phyloP scores from a whole-genome alignment of 2,113 vertebrate genomes.

The Galbula dea region DNA sequence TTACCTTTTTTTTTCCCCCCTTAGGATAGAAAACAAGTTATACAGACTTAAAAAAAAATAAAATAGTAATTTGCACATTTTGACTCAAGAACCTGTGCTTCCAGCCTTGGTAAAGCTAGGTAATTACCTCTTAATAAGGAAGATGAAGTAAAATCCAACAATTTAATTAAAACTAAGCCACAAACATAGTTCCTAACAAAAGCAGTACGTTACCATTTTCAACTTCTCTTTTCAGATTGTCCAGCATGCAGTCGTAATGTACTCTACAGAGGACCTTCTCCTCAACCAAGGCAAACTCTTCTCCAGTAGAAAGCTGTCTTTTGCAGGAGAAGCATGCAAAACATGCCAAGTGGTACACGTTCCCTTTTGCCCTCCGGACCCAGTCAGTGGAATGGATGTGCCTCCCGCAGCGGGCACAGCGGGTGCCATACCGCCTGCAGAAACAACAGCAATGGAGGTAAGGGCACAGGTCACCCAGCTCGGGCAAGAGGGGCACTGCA shows the following conservation, averaged over 20 bases:
- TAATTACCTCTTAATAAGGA: neutral
- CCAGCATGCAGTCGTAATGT: constrained; percentile 97
- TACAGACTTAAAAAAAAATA: neutral
- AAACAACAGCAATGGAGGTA: neutral
- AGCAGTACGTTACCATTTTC: constrained; percentile 84
- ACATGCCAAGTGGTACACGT: constrained; percentile 94
- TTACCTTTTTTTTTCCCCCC: neutral
- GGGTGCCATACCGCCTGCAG: constrained; percentile 91
- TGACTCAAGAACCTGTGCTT: neutral
- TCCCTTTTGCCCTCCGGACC: constrained; percentile 94
- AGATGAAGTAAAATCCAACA: neutral
- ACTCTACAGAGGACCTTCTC: constrained; percentile 94
- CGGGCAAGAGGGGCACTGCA: neutral
- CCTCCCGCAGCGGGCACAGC: constrained; percentile 93
- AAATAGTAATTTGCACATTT: neutral
- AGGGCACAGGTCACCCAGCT: neutral
- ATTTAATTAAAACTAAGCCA: neutral
- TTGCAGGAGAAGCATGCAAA: constrained; percentile 99
- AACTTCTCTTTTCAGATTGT: constrained; percentile 94
- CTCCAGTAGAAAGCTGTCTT: constrained; percentile 93
- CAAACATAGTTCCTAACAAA: neutral
- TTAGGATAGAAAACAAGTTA: neutral
- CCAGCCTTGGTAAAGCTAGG: neutral
- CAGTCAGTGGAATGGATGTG: constrained; percentile 97
- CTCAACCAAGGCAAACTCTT: constrained; percentile 97